Percentiles rank a stretch among this genome's conserved stretches.
phyloP scores from a whole-genome alignment of 2,888 invertebrate species.

The Agrotis ipsilon region DNA sequence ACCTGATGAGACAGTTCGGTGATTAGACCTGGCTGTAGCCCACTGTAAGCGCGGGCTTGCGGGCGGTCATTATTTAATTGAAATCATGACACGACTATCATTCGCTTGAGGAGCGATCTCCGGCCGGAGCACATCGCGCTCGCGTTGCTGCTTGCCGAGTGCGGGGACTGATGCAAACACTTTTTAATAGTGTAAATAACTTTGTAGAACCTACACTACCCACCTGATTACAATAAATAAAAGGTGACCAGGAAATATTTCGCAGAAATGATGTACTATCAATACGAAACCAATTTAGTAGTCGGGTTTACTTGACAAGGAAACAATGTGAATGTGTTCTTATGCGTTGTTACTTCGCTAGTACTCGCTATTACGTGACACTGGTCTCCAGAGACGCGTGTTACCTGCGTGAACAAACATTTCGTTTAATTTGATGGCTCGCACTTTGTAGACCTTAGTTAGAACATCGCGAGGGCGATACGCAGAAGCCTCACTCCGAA shows the following conservation, averaged over 20 bases:
- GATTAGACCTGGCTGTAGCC: too few relatives aligned
- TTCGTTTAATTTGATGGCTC: conserved; percentile 38
- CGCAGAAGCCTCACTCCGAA: conserved; percentile 14
- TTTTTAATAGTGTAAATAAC: background rate
- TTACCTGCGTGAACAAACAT: conserved; percentile 28
- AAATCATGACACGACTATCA: background rate
- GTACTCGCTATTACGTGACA: background rate
- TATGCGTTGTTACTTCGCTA: background rate
- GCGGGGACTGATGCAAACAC: background rate
- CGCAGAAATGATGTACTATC: background rate
- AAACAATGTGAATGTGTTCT: background rate
- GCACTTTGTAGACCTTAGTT: conserved; percentile 14
- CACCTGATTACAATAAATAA: background rate
- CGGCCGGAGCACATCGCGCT: background rate
- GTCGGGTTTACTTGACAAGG: background rate
- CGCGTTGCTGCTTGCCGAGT: background rate
- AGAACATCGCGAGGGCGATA: background rate
- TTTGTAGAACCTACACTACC: background rate
- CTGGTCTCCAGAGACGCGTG: conserved; percentile 1
- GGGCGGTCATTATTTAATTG: background rate
- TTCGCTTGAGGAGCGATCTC: background rate
- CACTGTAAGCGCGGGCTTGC: too few relatives aligned
- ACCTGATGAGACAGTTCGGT: too few relatives aligned
- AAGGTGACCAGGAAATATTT: background rate
- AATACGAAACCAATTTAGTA: background rate